Base-by-base conservation (phyloP, 2,113 vertebrate genomes). In the Gallinago undulata region DNA sequence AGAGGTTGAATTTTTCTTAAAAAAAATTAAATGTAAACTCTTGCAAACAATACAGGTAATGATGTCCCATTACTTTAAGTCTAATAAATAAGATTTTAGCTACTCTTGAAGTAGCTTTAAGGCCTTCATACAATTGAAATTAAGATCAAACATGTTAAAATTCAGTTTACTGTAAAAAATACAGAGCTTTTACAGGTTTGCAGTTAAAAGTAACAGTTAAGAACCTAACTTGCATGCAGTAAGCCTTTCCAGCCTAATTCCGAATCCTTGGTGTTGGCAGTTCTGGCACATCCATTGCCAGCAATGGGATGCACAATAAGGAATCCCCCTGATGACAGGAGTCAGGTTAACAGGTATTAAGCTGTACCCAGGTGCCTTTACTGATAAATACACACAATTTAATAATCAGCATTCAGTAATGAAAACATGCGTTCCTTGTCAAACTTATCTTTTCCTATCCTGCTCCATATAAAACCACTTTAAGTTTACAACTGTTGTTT, bases 51-150 rank as follows among this genome's bases (percentile, higher is more conserved):
- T 95, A 91, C 91, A 96, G 85, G 75, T 97, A 97, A 96, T 89
- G 78, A 97, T 93, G 85, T 95, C 95, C 89, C n/a, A 16, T 97
- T 97, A 97, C 84, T 97, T 95, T 95, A 89, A 89, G 56, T 97
- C 93, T 95, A 98, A 96, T 98, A 98, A 98, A 98, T 98, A 98
- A 97, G 84, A 95, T 97, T 96, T 96, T 93, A 97, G 97, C 97
- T 97, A 98, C 96, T 23, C 62, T 73, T 89, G 93, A 96, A 95
- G 97, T 97, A 98, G 98, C 97, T 98, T 98, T 98, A 98, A 98
- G 98, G 98, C 98, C 97, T 98, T 98, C 95, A 98, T 96, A 98
- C 88, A 97, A 96, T 91, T 96, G 93, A 97, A 98, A 97, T 94
- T 95, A 97, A 97, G 95, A 95, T 97, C 76, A 91, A 98, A 96